Conservation (phyloP, 2,888 invertebrate genomes). For the Scelioninae gen. 2 region DNA sequence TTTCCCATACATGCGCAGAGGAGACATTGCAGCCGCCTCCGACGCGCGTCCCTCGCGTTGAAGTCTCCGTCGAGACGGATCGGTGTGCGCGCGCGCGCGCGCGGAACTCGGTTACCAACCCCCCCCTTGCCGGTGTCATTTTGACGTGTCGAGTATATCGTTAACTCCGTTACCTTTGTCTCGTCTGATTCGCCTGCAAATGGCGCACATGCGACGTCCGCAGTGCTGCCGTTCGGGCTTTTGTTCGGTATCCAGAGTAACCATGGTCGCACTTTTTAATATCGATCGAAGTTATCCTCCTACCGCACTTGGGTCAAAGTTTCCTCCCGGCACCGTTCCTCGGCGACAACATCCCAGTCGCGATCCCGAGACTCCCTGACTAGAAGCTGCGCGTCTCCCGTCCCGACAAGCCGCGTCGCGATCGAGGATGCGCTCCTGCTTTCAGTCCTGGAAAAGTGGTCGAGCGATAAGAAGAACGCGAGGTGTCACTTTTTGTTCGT, state of each 20-base stretch:
- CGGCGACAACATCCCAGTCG: slow-evolving; percentile 54
- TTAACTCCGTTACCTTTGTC: slow-evolving; percentile 71
- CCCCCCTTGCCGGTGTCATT: not conserved
- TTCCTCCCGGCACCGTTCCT: slow-evolving; percentile 35
- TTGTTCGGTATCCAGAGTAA: slow-evolving; percentile 74
- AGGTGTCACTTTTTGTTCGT: too few species aligned
- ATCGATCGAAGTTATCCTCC: too few species aligned
- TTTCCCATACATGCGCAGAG: too few species aligned
- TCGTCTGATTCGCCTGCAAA: slow-evolving; percentile 74
- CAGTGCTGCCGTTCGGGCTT: slow-evolving; percentile 74
- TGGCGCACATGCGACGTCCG: slow-evolving; percentile 74
- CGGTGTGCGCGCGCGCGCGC: not conserved
- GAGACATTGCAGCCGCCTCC: too few species aligned
- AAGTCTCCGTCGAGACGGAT: slow-evolving; percentile 57
- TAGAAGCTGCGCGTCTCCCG: slow-evolving; percentile 40
- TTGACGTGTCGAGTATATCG: not conserved
- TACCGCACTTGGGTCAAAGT: slow-evolving; percentile 18
- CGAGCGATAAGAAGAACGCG: too few species aligned
- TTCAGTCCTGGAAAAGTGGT: slow-evolving; percentile 63
- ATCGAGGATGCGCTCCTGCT: slow-evolving; percentile 31
- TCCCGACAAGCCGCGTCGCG: not conserved
- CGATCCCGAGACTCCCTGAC: slow-evolving; percentile 48
- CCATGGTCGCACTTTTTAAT: slow-evolving; percentile 70
- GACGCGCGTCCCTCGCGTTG: slow-evolving; percentile 56
- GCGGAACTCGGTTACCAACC: not conserved